Percentiles rank a stretch among this genome's conserved stretches.
Evolutionary conservation across 2,888 invertebrate genomes (phyloP).

Genomic region (Phalera bucephala): DNA sequence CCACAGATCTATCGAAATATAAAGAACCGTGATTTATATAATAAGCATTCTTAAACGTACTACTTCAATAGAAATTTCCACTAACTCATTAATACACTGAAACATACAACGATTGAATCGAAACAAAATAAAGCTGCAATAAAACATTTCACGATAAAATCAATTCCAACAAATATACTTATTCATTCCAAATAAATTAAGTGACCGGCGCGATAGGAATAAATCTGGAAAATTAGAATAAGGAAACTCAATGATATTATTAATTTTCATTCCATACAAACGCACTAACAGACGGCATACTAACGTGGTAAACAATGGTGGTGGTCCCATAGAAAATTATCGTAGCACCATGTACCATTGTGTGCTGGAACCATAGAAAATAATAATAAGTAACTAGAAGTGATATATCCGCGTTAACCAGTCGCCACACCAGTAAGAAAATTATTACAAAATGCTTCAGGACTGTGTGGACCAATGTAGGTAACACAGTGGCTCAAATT

Average conservation of each 20-base stretch:
- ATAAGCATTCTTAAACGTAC: no score
- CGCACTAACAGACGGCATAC: constrained; percentile 45
- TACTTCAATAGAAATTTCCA: no score
- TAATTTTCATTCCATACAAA: constrained; percentile 61
- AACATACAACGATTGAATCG: constrained; percentile 24
- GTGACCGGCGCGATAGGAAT: constrained; percentile 28
- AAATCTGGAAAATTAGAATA: constrained; percentile 48
- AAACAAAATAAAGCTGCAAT: constrained; percentile 16
- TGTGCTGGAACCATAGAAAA: constrained; percentile 26
- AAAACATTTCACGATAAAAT: constrained; percentile 26
- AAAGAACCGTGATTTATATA: no score
- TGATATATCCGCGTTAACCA: no score
- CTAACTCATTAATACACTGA: constrained; percentile 23
- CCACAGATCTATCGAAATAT: no score
- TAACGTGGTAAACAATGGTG: constrained; percentile 53
- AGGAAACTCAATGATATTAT: constrained; percentile 49
- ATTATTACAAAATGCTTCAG: no score
- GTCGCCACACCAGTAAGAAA: no score
- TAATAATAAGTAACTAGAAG: no score
- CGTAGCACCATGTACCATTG: constrained; percentile 47
- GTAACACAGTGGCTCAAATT: no score
- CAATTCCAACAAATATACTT: constrained; percentile 29
- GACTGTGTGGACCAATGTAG: no score
- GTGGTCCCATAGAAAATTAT: constrained; percentile 53
- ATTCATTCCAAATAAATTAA: constrained; percentile 33